phyloP scores from a whole-genome alignment of 2,888 invertebrate species.

The Zootermopsis nevadensis region DNA sequence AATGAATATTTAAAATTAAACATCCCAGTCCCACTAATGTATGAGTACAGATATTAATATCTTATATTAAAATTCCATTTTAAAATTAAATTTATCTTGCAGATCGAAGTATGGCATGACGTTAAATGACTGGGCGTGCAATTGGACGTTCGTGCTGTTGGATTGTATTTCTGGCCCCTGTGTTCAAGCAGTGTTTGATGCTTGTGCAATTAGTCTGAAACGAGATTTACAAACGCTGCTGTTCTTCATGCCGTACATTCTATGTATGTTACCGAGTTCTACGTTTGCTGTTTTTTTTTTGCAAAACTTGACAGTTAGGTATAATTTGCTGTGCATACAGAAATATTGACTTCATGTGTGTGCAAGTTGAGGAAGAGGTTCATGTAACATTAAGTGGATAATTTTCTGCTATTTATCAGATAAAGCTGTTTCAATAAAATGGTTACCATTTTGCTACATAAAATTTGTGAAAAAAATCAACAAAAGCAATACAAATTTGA shows the following conservation, averaged over 20 bases:
- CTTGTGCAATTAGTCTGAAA: conserved; percentile 80
- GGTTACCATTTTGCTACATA: too few relatives aligned
- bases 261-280: conserved; percentile 61
- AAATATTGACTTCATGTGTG: too few relatives aligned
- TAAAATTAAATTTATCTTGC: neutral
- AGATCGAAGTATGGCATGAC: conserved; percentile 51
- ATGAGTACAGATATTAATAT: neutral
- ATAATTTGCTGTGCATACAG: too few relatives aligned
- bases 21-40: neutral
- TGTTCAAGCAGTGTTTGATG: conserved; percentile 72
- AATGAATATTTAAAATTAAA: neutral
- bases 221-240: conserved; percentile 78
- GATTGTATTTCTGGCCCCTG: conserved; percentile 71
- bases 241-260: conserved; percentile 80
- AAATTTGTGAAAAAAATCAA: too few relatives aligned
- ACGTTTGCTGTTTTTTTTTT: too few relatives aligned
- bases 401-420: too few relatives aligned
- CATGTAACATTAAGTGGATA: too few relatives aligned
- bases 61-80: neutral
- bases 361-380: too few relatives aligned
- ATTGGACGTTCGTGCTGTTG: conserved; percentile 80
- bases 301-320: too few relatives aligned
- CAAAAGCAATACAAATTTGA: too few relatives aligned
- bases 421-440: too few relatives aligned
- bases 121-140: conserved; percentile 57